Base-by-base conservation (phyloP, 2,113 vertebrate genomes). In the cat (Felis catus) region DNA sequence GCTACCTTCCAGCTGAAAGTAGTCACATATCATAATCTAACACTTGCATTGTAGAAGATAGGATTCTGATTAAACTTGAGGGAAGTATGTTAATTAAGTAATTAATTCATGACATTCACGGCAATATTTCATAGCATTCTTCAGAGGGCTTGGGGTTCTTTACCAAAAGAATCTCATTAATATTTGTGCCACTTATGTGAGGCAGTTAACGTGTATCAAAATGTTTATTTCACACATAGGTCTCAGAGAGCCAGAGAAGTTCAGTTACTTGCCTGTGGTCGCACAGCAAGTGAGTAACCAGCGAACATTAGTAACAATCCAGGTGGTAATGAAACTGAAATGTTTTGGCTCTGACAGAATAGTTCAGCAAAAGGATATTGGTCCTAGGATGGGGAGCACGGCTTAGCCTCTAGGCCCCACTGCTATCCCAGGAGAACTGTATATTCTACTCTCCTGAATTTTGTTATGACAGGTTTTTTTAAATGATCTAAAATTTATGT, bases 401-500 rank as follows among this genome's bases (percentile, higher is more conserved):
- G 63, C 51, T 41, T 41, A 80, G 68, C 84, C 76, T 93, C 74
- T 11, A 13, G 68, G 96, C 82, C 96, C 89, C 73, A 36, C 36
- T 80, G 63, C 48, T 86, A 1, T 97, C 96, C 94, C 97, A 91
- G 19, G 96, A 96, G 97, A 97, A 97, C 97, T 94, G 78, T 98
- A 96, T 97, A 98, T 96, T 96, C 95, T 96, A 53, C 89, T 98
- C 81, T 78, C 82, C 85, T 92, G 91, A 98, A 96, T 97, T 97
- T 93, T 97, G 91, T 90, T 96, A 94, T 97, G 97, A 93, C 97
- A 97, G 94, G 87, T 91, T 96, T 82, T 95, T 73, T 51, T 21
- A 68, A 91, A 90, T 94, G 95, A 92, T 97, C 94, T 94, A 92
- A 98, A 98, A 98, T 98, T 97, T 97, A 98, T 98, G 97, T 97